phyloP scores from a whole-genome alignment of 2,113 vertebrate species.

The Gallinago media region DNA sequence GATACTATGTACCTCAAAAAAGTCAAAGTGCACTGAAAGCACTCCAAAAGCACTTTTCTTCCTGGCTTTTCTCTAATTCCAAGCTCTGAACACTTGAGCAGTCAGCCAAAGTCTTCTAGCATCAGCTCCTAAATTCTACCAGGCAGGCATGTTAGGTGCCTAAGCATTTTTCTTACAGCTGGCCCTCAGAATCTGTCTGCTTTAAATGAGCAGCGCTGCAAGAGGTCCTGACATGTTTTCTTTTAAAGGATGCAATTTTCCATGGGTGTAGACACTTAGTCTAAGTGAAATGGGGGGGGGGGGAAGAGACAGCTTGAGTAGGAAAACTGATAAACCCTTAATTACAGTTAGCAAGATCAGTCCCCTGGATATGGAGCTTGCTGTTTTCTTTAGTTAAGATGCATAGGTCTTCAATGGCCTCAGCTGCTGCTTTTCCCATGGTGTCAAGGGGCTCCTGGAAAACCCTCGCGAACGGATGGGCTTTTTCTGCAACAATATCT shows the following conservation, averaged over 20 bases:
- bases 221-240: background rate
- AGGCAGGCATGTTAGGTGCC: background rate
- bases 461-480: background rate
- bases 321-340: background rate
- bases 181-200: background rate
- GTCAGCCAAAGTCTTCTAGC: conserved; percentile 44
- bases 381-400: background rate
- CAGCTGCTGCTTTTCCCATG: background rate
- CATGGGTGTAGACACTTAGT: background rate
- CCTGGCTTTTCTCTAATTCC: conserved; percentile 47
- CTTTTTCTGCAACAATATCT: background rate
- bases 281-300: background rate
- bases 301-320: background rate
- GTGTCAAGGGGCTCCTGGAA: background rate
- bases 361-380: background rate
- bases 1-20: background rate
- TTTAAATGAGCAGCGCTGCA: background rate
- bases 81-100: conserved; percentile 2
- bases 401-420: background rate
- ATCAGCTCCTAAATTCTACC: conserved; percentile 49
- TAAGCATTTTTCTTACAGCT: conserved; percentile 2
- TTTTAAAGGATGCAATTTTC: background rate
- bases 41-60: conserved; percentile 39
- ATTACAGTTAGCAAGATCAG: background rate
- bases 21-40: conserved; percentile 36